phyloP scores from a whole-genome alignment of 2,888 invertebrate genomes.

The Molorchus minor region DNA sequence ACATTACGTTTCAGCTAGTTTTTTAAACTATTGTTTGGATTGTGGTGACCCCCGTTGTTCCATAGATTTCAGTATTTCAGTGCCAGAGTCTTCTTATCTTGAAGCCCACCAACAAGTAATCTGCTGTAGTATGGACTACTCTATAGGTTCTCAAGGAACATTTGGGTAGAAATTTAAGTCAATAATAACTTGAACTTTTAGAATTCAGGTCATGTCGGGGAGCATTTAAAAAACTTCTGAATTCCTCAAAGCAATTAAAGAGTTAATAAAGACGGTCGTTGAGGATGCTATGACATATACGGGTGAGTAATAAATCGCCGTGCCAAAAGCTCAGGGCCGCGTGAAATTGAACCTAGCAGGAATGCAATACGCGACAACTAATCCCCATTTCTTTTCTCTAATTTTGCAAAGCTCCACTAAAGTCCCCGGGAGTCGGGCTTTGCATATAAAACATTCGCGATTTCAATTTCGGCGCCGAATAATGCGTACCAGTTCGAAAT shows the following conservation, averaged over 20 bases:
- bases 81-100: no score
- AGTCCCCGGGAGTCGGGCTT: slow-evolving; percentile 58
- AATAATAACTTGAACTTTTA: no score
- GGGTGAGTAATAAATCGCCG: slow-evolving; percentile 54
- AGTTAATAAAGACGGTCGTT: slow-evolving; percentile 32
- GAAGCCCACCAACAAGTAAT: no score
- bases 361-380: slow-evolving; percentile 59
- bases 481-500: slow-evolving; percentile 35
- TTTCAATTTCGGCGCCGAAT: slow-evolving; percentile 55
- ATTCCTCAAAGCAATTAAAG: slow-evolving; percentile 29
- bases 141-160: no score
- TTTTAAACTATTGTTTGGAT: no score
- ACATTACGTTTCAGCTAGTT: no score
- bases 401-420: slow-evolving; percentile 58
- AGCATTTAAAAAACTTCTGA: slow-evolving; percentile 28
- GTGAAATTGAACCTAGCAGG: slow-evolving; percentile 59
- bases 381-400: slow-evolving; percentile 62
- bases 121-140: no score
- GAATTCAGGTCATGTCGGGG: slow-evolving; percentile 30
- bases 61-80: no score
- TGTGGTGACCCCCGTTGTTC: no score
- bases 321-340: slow-evolving; percentile 56
- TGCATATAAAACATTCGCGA: slow-evolving; percentile 60
- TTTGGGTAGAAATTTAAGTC: no score
- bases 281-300: slow-evolving; percentile 35